Evolutionary conservation across 2,888 invertebrate genomes (phyloP), one percentile per base, ranked within the genome.

Genomic region (Caenorhabditis sp.): DNA sequence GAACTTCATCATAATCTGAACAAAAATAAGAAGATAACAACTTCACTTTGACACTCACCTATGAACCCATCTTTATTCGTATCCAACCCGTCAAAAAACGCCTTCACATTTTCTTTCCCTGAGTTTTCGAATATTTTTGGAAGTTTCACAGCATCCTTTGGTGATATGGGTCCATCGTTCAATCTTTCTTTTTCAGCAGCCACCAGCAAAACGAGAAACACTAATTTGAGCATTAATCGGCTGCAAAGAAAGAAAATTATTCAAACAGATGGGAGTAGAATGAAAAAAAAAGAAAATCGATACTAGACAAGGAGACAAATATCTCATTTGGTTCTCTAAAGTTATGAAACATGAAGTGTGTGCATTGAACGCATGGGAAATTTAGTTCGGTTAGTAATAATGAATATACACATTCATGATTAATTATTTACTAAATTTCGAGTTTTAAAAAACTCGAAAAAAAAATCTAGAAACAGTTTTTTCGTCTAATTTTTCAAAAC

Each of bases 61-160:
- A 97, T 92, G 78, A 90, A 90, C 72, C 92, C 90, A 89, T 97
- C 94, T 26, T 91, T 90, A 88, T 95, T 93, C 61, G 92, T 89
- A 89, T 97, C 97, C 94, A 97, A 96, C 89, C 93, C 93, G 14
- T 90, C 91, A 31, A 95, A 91, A 61, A 74, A 74, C 57, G 66
- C 69, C 50, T 63, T 53, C 0, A 73, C 73, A 31, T 65, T 73
- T 50, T 68, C 67, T 90, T 60, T 97, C 90, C 77, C 95, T 91
- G 84, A 91, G 90, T 88, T 93, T 26, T 26, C 26, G 21, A 8
- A 8, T 25, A 56, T 56, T 56, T 26, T 26, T 17, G 25, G 25
- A 25, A 56, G 7, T 56, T 56, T 56, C 94, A 0, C 95, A 95
- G 86, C 93, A 60, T 93, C 92, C 78, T 63, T 57, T 10, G 73